A percentile compares a stretch with the other conserved stretches of the same genome.
phyloP scores from a whole-genome alignment of 2,113 vertebrate genomes.

The Periophthalmodon schlosseri region DNA sequence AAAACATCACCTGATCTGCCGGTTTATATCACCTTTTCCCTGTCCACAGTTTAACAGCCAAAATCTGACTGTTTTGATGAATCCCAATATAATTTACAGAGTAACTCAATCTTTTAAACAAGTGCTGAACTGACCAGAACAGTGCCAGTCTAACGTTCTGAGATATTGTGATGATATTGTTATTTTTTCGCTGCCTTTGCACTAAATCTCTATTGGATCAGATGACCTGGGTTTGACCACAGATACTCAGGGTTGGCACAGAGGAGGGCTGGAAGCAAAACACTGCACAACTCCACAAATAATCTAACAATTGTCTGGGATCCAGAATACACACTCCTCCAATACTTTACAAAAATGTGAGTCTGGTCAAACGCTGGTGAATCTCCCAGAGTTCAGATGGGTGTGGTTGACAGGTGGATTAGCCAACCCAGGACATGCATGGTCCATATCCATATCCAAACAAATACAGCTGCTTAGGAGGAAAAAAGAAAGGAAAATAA shows the following conservation, averaged over 20 bases:
- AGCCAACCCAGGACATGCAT: too few relatives aligned
- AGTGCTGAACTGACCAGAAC: background rate
- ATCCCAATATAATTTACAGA: background rate
- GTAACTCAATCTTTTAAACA: background rate
- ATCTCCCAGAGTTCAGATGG: too few relatives aligned
- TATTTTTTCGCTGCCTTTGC: slow-evolving; percentile 43
- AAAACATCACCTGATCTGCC: background rate
- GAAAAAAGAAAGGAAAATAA: too few relatives aligned
- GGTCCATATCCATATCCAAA: too few relatives aligned
- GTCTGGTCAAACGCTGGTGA: too few relatives aligned
- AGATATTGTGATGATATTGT: background rate
- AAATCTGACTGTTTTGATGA: background rate
- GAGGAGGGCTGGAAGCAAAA: slow-evolving; percentile 22
- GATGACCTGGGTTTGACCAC: slow-evolving; percentile 29
- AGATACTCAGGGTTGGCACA: slow-evolving; percentile 22
- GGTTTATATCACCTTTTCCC: background rate
- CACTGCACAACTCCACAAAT: slow-evolving; percentile 51
- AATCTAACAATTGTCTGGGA: slow-evolving; percentile 11
- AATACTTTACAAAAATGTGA: too few relatives aligned
- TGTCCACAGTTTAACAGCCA: background rate
- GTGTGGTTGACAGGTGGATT: too few relatives aligned
- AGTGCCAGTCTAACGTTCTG: background rate
- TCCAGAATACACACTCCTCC: too few relatives aligned
- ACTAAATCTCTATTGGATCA: slow-evolving; percentile 38
- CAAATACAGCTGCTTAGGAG: too few relatives aligned